Evolutionary conservation across 2,888 invertebrate genomes (phyloP), one percentile per base, ranked within the genome.

Genomic region (Epirrhoe alternata): DNA sequence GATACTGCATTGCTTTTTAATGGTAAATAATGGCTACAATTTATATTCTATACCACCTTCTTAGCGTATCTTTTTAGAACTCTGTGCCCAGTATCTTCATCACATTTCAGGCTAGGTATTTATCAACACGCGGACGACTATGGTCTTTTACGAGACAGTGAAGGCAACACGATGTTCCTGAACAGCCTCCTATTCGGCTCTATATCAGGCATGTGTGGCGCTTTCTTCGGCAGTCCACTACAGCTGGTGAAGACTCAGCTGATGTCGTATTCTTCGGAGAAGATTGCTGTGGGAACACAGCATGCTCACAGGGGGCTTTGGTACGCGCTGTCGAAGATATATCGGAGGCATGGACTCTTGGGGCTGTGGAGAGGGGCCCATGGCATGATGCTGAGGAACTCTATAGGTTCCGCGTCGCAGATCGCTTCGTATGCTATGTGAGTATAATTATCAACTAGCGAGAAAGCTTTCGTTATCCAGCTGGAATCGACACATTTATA

Each of bases 211-310:
- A 94, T 95, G 75, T 85, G 96, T 31, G 98, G 98, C 0, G 96
- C 96, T 1, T 94, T 96, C 64, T 90, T 96, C 65, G 98, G 97
- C 3, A 98, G 98, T 87, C 98, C 98, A 0, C 94, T 98, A 61
- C 98, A 97, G 82, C 88, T 99, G 90, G 96, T 98, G 0, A 98
- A 98, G 89, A 97, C 97, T 0, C 98, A 98, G 79, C 92, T 98
- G 2, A 98, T 98, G 93, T 95, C 97, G 0, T 94, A 96, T 85
- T 95, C 97, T 0, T 95, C 95, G 0, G 90, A 94, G 69, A 92
- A 95, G 72, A 97, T 98, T 66, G 98, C 98, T 1, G 98, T 98
- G 1, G 98, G 98, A 0, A 95, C 97, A 74, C 98, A 98, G 81
- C 98, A 98, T 82, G 92, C 94, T 0, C 97, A 98, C 79, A 87